Conservation (phyloP, 2,888 invertebrate species). For the Perizoma affinitatum region DNA sequence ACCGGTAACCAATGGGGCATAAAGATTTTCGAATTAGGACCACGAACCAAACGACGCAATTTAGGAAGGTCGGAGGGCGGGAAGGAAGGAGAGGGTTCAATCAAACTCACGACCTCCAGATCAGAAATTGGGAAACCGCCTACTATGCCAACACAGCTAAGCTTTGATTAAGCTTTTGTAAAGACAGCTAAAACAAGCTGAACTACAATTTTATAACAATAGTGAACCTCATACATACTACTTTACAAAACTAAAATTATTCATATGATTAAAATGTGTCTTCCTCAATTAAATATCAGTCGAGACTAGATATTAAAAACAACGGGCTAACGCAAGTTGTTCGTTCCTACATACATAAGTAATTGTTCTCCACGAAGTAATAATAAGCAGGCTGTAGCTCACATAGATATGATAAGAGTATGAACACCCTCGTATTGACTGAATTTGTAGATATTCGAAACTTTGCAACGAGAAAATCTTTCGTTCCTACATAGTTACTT, state of each 20-base stretch:
- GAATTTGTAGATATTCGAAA: too few species aligned
- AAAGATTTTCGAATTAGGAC: too few species aligned
- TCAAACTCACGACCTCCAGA: too few species aligned
- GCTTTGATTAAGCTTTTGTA: too few species aligned
- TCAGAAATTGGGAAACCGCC: too few species aligned
- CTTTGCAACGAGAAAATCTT: too few species aligned
- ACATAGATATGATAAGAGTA: neutral
- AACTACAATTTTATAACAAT: neutral
- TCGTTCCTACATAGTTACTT: too few species aligned
- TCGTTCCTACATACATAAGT: constrained; percentile 32
- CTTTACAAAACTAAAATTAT: neutral
- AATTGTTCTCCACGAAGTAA: constrained; percentile 23
- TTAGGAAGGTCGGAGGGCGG: too few species aligned
- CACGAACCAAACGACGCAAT: too few species aligned
- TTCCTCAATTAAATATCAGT: constrained; percentile 13
- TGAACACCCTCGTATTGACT: neutral
- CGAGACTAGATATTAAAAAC: constrained; percentile 20
- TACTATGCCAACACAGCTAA: too few species aligned
- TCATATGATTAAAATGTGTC: constrained; percentile 11
- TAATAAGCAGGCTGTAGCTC: neutral
- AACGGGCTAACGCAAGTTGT: constrained; percentile 5
- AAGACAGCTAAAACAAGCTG: neutral
- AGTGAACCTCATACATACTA: neutral
- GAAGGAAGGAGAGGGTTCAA: too few species aligned
- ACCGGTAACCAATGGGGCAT: too few species aligned